Percentiles rank a stretch among this genome's conserved stretches.
Conservation (phyloP, 2,888 invertebrate species). For the Galerucella nymphaeae region DNA sequence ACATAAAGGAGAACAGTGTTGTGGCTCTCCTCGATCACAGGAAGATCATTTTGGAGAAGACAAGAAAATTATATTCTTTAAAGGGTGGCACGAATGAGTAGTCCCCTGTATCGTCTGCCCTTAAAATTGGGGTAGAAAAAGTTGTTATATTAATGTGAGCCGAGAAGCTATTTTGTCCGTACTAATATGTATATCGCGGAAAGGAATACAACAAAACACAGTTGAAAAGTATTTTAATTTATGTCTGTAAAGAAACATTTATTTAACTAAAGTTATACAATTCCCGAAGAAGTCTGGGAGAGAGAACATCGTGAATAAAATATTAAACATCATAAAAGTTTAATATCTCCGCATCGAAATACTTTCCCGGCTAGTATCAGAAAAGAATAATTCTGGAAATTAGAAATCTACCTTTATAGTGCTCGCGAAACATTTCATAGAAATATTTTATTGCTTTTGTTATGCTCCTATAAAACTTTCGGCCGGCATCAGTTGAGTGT, state of each 20-base stretch:
- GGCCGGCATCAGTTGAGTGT: constrained; percentile 53
- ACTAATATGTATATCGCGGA: constrained; percentile 25
- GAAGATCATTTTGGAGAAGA: too few species aligned
- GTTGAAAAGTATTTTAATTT: constrained; percentile 55
- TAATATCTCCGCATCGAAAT: constrained; percentile 55
- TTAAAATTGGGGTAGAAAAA: neutral
- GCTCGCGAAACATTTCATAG: constrained; percentile 57
- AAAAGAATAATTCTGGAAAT: constrained; percentile 55
- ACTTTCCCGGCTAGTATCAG: constrained; percentile 49
- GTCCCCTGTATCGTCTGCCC: too few species aligned
- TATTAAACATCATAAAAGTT: constrained; percentile 58
- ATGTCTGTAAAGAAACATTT: constrained; percentile 53
- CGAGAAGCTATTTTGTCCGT: neutral
- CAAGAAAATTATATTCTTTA: too few species aligned
- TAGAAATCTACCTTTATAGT: constrained; percentile 57
- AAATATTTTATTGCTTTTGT: constrained; percentile 58
- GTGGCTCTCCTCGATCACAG: too few species aligned
- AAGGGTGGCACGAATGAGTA: too few species aligned
- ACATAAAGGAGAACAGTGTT: too few species aligned
- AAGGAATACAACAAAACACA: constrained; percentile 43
- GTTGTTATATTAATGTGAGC: neutral
- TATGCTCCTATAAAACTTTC: constrained; percentile 60
- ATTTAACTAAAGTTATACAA: constrained; percentile 56
- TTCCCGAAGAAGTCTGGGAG: constrained; percentile 46
- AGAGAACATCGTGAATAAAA: constrained; percentile 53